Evolutionary conservation across 2,888 invertebrate species (phyloP).

Genomic region (Cantharis lateralis): DNA sequence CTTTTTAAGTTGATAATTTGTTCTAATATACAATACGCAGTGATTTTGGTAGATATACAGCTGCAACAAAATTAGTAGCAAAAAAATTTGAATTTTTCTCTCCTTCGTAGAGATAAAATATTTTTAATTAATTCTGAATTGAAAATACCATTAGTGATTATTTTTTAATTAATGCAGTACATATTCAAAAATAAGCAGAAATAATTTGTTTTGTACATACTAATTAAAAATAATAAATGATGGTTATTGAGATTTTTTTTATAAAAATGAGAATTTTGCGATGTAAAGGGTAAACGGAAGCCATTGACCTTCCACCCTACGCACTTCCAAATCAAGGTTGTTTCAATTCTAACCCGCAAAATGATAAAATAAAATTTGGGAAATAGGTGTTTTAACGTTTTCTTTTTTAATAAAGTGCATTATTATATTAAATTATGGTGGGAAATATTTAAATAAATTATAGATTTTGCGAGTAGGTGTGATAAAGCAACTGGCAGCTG

Average conservation of each 20-base stretch:
- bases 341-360: background rate
- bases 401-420: background rate
- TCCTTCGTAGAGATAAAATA: background rate
- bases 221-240: constrained; percentile 5
- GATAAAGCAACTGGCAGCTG: constrained; percentile 1
- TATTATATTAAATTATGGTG: background rate
- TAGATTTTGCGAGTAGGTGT: background rate
- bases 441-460: background rate
- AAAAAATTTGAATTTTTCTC: background rate
- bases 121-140: background rate
- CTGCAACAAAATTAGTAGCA: background rate
- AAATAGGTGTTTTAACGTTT: background rate
- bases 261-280: background rate
- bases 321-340: constrained; percentile 1
- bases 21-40: background rate
- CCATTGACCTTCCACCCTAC: constrained; percentile 4
- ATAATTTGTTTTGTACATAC: background rate
- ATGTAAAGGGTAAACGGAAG: constrained; percentile 3
- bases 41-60: background rate
- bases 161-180: background rate
- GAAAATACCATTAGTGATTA: background rate
- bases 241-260: constrained; percentile 2
- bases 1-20: background rate
- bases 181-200: background rate
- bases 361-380: background rate